Percentiles rank a stretch among this genome's conserved stretches.
Conservation (phyloP, 2,888 invertebrate species). For the Drosophila birchii region DNA sequence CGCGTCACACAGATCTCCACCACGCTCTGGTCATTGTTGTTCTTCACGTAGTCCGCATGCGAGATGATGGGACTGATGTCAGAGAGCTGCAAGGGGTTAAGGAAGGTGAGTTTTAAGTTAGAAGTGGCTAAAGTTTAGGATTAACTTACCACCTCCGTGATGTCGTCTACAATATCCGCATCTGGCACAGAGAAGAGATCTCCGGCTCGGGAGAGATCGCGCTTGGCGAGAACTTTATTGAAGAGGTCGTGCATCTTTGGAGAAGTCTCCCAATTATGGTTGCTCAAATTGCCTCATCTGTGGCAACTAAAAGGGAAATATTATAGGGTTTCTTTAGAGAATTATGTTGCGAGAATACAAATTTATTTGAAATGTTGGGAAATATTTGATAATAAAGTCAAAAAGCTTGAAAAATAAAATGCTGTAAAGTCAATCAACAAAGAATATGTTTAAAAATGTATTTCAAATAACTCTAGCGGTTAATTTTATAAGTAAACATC, state of each 20-base stretch:
- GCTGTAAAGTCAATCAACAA: too few species aligned
- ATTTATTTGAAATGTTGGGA: background rate
- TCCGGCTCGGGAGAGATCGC: conserved; percentile 95
- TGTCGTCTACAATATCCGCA: conserved; percentile 92
- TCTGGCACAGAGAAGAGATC: conserved; percentile 96
- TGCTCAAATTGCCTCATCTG: conserved; percentile 58
- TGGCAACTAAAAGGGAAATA: conserved; percentile 42
- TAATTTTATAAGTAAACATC: too few species aligned
- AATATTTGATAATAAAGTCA: background rate
- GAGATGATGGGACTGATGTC: conserved; percentile 93
- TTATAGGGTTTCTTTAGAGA: conserved; percentile 8
- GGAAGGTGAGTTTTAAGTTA: background rate
- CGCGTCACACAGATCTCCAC: conserved; percentile 97
- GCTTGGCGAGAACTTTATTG: conserved; percentile 94
- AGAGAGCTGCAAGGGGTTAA: conserved; percentile 86
- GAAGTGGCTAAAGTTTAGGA: too few species aligned
- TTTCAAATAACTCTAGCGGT: background rate
- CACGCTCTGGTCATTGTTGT: conserved; percentile 96
- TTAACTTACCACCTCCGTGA: conserved; percentile 90
- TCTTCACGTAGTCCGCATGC: conserved; percentile 92
- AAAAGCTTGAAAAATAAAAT: background rate
- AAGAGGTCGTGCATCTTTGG: conserved; percentile 94
- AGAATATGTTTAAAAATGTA: background rate
- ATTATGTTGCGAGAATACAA: conserved; percentile 10
- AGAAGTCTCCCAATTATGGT: conserved; percentile 30